phyloP scores from a whole-genome alignment of 2,113 vertebrate species.

The Pelecanoides urinatrix region DNA sequence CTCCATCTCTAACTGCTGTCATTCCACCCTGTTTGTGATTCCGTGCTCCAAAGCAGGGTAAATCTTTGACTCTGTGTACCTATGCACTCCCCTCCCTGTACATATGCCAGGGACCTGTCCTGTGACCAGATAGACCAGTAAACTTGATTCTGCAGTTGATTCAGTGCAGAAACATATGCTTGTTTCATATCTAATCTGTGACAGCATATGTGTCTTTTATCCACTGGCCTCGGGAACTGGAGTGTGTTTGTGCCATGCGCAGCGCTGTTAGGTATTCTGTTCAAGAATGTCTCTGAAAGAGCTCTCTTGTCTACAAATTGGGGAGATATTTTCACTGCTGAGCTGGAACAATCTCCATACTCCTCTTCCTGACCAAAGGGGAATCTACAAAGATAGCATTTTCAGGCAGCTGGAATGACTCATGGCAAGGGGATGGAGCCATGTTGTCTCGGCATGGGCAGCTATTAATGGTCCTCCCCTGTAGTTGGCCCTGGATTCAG shows the following conservation, averaged over 20 bases:
- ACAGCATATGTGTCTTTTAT: neutral
- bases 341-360: neutral
- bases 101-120: neutral
- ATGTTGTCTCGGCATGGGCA: neutral
- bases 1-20: neutral
- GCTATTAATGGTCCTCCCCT: neutral
- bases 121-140: neutral
- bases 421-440: neutral
- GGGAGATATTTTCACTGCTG: neutral
- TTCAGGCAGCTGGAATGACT: conserved; percentile 32
- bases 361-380: neutral
- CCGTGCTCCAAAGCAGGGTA: neutral
- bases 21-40: neutral
- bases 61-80: neutral
- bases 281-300: neutral
- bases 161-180: neutral
- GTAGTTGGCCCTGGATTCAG: neutral
- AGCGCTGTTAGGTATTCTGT: neutral
- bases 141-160: neutral
- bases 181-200: neutral
- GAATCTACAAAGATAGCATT: neutral
- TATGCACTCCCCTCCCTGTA: neutral
- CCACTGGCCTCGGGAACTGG: neutral
- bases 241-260: neutral
- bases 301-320: neutral